Percentiles rank a stretch among this genome's conserved stretches.
phyloP scores from a whole-genome alignment of 2,888 invertebrate species.

The Temnothorax unifasciatus region DNA sequence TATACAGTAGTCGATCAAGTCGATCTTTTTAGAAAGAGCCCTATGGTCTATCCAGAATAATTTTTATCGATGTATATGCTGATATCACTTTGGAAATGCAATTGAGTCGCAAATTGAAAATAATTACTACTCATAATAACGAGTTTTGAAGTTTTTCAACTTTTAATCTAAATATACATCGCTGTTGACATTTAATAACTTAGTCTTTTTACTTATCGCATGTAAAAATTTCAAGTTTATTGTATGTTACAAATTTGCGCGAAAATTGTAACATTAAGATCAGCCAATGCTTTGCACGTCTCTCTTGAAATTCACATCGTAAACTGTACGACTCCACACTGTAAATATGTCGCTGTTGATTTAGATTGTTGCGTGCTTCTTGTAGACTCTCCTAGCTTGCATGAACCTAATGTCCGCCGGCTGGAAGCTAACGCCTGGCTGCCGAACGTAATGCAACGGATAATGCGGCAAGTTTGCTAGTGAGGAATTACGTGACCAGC shows the following conservation, averaged over 20 bases:
- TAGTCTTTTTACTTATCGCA: background rate
- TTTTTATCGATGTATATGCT: background rate
- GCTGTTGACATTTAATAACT: background rate
- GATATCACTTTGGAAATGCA: background rate
- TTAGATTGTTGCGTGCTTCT: slow-evolving; percentile 66
- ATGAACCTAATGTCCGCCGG: slow-evolving; percentile 69
- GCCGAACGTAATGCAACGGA: slow-evolving; percentile 76
- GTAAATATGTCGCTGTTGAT: slow-evolving; percentile 64
- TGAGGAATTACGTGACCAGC: slow-evolving; percentile 75
- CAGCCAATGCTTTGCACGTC: background rate
- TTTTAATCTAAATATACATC: background rate
- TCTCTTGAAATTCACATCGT: slow-evolving; percentile 16
- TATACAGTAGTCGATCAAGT: background rate
- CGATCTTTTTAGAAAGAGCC: background rate
- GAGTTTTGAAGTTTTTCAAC: background rate
- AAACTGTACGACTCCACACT: slow-evolving; percentile 29
- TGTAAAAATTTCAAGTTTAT: background rate
- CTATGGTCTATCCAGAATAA: background rate
- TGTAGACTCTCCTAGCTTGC: slow-evolving; percentile 71
- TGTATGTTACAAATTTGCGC: background rate
- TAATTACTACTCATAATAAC: background rate
- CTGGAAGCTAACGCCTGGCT: slow-evolving; percentile 71
- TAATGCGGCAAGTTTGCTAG: slow-evolving; percentile 78
- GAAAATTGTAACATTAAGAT: background rate
- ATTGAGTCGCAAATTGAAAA: background rate